Conservation (phyloP, 2,797 vertebrate genomes). For the Chloroceryle inda region DNA sequence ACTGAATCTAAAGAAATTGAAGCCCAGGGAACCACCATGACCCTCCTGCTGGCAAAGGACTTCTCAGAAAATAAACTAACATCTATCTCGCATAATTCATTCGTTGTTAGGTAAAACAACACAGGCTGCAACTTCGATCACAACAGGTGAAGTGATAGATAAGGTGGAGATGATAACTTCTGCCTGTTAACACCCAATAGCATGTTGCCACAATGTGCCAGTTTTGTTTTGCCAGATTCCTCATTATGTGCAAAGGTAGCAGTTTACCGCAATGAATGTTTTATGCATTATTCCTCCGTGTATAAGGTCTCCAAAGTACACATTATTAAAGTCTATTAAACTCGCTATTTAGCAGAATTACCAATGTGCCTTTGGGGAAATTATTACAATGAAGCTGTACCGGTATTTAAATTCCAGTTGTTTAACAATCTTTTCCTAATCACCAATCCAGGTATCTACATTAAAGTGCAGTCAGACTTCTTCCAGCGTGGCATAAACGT, state of each 20-base stretch:
- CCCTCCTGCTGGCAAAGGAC: background rate
- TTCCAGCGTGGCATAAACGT: slow-evolving; percentile 45
- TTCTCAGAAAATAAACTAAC: slow-evolving; percentile 24
- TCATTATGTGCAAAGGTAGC: slow-evolving; percentile 78
- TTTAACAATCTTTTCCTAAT: slow-evolving; percentile 80
- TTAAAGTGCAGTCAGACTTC: slow-evolving; percentile 73
- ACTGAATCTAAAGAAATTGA: background rate
- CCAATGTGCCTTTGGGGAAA: slow-evolving; percentile 79
- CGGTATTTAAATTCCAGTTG: slow-evolving; percentile 81
- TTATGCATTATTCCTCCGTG: slow-evolving; percentile 82
- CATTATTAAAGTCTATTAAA: slow-evolving; percentile 83
- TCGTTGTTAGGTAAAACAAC: background rate
- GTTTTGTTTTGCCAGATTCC: slow-evolving; percentile 69
- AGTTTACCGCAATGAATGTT: slow-evolving; percentile 81
- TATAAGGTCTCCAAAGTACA: slow-evolving; percentile 80
- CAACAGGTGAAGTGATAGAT: slow-evolving; percentile 29
- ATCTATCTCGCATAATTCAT: background rate
- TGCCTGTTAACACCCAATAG: background rate
- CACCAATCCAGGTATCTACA: slow-evolving; percentile 71
- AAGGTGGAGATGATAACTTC: slow-evolving; percentile 32
- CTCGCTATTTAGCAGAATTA: slow-evolving; percentile 84
- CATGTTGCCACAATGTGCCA: background rate
- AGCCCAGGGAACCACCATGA: background rate
- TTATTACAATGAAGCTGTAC: slow-evolving; percentile 75
- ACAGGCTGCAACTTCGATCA: background rate